These are phyloP conservation scores for Achatina immaculata DNA, from an alignment of 1,140 invertebrate species.

Conservation along the genomic window DNA sequence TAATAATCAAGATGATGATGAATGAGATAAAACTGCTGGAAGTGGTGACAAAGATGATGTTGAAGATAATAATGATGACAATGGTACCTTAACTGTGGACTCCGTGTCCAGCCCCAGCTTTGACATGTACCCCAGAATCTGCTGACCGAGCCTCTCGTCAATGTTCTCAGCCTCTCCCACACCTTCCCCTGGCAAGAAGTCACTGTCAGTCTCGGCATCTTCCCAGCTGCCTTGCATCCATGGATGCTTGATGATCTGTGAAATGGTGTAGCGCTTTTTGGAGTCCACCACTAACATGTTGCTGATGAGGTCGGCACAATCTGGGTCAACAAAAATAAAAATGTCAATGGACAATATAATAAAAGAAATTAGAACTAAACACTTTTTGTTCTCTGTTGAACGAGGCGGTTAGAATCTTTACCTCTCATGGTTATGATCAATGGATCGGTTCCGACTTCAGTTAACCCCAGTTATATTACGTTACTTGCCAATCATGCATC, in stretches of 20 bases:
- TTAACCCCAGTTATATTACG: too few species aligned
- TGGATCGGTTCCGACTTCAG: too few species aligned
- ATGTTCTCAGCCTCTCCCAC: slow-evolving; percentile 71
- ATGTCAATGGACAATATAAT: too few species aligned
- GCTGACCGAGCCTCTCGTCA: slow-evolving; percentile 78
- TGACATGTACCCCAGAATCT: slow-evolving; percentile 91
- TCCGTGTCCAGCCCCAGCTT: slow-evolving; percentile 89
- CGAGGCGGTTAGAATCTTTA: too few species aligned
- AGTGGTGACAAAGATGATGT: too few species aligned
- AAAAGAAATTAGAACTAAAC: too few species aligned
- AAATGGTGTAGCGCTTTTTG: slow-evolving; percentile 77
- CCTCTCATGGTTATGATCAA: too few species aligned
- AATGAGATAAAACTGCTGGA: too few species aligned
- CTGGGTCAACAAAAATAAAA: slow-evolving; percentile 72
- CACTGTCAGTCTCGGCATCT: slow-evolving; percentile 31
- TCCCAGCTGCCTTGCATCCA: slow-evolving; percentile 81
- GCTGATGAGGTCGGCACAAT: slow-evolving; percentile 91
- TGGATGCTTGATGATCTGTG: slow-evolving; percentile 85
- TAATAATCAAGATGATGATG: too few species aligned
- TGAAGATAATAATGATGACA: too few species aligned
- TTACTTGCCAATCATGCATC: too few species aligned
- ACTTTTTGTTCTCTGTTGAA: too few species aligned
- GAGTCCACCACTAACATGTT: slow-evolving; percentile 95
- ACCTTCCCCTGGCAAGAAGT: slow-evolving; percentile 65
- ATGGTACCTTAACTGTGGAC: slow-evolving; percentile 84